Evolutionary conservation across 2,888 invertebrate species (phyloP), one percentile per base, ranked within the genome.

Genomic region (Spialia ferax): DNA sequence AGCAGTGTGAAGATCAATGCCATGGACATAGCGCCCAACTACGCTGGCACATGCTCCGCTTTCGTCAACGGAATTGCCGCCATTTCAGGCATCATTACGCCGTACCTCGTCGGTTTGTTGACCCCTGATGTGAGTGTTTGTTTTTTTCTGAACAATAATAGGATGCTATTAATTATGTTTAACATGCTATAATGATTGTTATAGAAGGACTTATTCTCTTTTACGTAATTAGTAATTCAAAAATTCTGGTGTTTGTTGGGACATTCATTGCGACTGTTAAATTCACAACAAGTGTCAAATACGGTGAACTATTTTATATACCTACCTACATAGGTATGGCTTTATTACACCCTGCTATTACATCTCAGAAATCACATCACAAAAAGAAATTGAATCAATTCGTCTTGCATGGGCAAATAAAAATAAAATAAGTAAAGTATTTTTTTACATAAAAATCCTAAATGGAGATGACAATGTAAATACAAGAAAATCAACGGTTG

Each of bases 1-100:
- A 95, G 96, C 75, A 95, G 95, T 69, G 94, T 96, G 77, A 95
- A 96, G 82, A 95, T 96, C 64, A 96, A 96, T 81, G 94, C 95
- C 3, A 90, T 96, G 83, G 96, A 96, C 77, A 89, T 96, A 26
- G 94, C 95, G 0, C 95, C 95, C 0, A 96, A 96, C 78, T 95
- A 94, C 74, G 95, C 95, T 0, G 96, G 95, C 0, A 95, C 95
- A 0, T 88, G 95, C 48, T 95, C 96, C 78, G 96, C 95, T 0
- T 91, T 96, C 35, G 95, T 94, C 1, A 96, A 96, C 74, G 96
- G 96, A 0, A 83, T 95, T 26, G 95, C 95, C 0, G 95, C 95
- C 0, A 81, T 95, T 23, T 94, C 95, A 3, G 96, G 96, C 8
- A 95, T 96, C 64, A 82, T 95, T 23, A 94, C 95, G 0, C 96